Conservation (phyloP, 2,113 vertebrate genomes). For the Columba janthina region DNA sequence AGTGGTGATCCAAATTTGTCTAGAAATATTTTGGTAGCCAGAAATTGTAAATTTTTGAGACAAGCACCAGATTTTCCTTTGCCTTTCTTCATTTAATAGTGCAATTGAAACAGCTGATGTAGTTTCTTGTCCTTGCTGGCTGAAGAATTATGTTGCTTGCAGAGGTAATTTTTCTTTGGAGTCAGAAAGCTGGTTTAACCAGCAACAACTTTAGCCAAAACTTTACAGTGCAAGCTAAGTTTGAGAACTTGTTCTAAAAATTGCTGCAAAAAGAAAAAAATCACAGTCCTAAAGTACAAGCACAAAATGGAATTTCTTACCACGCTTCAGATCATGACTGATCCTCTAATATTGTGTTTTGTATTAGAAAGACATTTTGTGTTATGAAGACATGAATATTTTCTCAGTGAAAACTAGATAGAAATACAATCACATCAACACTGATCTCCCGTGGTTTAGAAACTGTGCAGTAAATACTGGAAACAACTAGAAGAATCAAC, state of each 20-base stretch:
- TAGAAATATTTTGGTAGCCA: not conserved
- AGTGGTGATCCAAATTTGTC: not conserved
- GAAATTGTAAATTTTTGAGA: not conserved
- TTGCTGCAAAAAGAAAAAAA: not conserved
- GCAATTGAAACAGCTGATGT: not conserved
- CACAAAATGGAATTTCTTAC: not conserved
- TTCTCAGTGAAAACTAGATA: not conserved
- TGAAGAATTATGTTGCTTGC: not conserved
- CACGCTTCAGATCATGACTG: not conserved
- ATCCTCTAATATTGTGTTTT: not conserved
- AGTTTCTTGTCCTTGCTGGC: not conserved
- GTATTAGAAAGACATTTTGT: not conserved
- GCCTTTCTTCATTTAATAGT: not conserved
- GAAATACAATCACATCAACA: not conserved
- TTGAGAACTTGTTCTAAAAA: not conserved
- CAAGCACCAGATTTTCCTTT: not conserved
- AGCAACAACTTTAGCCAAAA: not conserved
- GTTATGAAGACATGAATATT: not conserved
- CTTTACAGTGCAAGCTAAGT: not conserved
- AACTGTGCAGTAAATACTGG: not conserved
- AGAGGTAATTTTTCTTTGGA: not conserved
- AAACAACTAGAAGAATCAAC: not conserved
- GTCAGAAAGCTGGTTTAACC: not conserved
- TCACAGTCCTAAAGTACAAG: not conserved
- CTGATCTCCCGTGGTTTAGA: not conserved